phyloP scores from a whole-genome alignment of 1,140 invertebrate species.

The Coenobita brevimanus region DNA sequence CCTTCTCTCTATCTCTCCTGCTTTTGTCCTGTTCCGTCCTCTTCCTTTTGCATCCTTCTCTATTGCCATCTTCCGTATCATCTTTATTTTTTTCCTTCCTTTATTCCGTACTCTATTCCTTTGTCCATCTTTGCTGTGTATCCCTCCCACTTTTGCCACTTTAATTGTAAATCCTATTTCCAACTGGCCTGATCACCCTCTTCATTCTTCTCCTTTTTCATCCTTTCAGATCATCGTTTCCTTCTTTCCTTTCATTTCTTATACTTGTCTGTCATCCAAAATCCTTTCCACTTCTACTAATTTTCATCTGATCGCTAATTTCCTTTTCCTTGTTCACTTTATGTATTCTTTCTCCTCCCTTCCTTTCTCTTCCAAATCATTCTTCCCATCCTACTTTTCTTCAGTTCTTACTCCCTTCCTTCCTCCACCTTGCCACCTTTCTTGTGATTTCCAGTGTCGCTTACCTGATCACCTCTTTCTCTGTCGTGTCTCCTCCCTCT shows the following conservation, averaged over 20 bases:
- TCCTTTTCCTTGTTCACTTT: too few relatives aligned
- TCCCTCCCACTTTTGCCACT: too few relatives aligned
- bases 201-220: neutral
- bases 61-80: too few relatives aligned
- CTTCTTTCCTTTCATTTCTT: neutral
- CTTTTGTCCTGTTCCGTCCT: too few relatives aligned
- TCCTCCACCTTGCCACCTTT: neutral
- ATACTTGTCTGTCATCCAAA: too few relatives aligned
- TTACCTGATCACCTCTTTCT: neutral
- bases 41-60: too few relatives aligned
- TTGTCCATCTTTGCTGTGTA: too few relatives aligned
- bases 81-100: neutral
- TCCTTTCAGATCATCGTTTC: neutral
- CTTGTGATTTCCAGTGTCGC: neutral
- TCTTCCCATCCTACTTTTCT: neutral
- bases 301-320: too few relatives aligned
- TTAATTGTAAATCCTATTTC: too few relatives aligned
- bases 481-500: neutral
- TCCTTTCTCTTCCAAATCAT: neutral
- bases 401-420: neutral
- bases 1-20: too few relatives aligned
- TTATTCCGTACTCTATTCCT: neutral
- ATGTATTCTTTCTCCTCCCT: neutral
- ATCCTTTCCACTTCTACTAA: too few relatives aligned
- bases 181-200: too few relatives aligned